Evolutionary conservation across 1,140 invertebrate species (phyloP), one percentile per base, ranked within the genome.

Genomic region (Tetramorium alpestre): DNA sequence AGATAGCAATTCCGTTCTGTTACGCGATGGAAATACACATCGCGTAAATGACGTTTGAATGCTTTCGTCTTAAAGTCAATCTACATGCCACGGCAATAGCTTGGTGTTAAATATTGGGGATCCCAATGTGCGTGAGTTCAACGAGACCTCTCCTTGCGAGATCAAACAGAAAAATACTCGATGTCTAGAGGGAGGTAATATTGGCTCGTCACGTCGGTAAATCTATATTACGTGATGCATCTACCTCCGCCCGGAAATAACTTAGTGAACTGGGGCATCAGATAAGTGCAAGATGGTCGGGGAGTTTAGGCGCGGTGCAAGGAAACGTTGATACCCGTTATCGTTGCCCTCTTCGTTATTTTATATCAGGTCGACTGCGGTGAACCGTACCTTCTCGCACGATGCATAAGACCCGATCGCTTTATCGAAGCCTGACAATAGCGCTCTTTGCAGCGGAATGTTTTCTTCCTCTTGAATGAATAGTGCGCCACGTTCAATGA

Each of bases 211-310:
- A 58, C 25, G 18, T 81, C 64, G 77, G 88, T 89, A 92, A 91
- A 92, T 92, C 91, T 92, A 91, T 92, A 91, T 92, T 89, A 88
- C 69, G 49, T 69, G 86, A 89, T 91, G 90, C 72, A 86, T 90
- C 65, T 69, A 84, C 41, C 73, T 87, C 64, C 67, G 72, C 58
- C 84, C 85, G 86, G 88, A 89, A 85, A 86, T 67, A 87, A 92
- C 89, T 91, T 92, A 88, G 87, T 62, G 85, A 92, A 92, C 91
- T 92, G 65, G 92, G 87, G 67, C 91, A 92, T 92, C 92, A 78
- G 91, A 92, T 92, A 91, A 90, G 64, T 70, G 60, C 85, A 77
- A 89, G 81, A 84, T 56, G 87, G 86, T 80, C 85, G 56, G 70
- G 76, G 44, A 64, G 58, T 65, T 84, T 86, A 92, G 82, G 73